These are phyloP conservation scores for Oreochromis niloticus DNA, from an alignment of 2,113 vertebrate genomes.

Conservation along the genomic window DNA sequence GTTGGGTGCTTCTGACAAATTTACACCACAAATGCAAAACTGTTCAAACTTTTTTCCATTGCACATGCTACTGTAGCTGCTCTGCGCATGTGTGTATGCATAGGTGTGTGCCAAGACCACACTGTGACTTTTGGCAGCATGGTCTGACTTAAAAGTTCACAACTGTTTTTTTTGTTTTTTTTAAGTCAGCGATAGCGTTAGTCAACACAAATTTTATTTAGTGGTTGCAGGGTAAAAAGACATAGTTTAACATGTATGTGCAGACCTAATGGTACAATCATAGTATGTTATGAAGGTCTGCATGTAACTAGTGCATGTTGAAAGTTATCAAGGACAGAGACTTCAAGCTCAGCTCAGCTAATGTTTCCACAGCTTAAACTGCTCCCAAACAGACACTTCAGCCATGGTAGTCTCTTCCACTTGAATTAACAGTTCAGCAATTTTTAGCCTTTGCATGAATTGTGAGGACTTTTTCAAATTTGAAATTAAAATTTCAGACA, in stretches of 20 bases:
- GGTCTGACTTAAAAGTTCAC: background rate
- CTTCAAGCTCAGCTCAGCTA: background rate
- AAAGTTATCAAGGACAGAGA: background rate
- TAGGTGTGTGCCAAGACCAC: constrained; percentile 6
- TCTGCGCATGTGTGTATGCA: background rate
- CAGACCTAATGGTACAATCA: background rate
- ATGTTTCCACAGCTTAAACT: background rate
- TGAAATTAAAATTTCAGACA: background rate
- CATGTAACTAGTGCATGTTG: background rate
- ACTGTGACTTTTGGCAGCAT: constrained; percentile 1
- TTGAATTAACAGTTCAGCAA: background rate
- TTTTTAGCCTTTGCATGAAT: background rate
- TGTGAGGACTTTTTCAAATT: background rate
- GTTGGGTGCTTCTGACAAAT: constrained; percentile 18
- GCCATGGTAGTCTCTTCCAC: background rate
- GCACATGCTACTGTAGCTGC: background rate
- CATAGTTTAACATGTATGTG: background rate
- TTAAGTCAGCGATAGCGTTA: background rate
- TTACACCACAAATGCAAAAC: constrained; percentile 3
- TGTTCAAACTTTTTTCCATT: constrained; percentile 6
- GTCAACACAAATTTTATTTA: background rate
- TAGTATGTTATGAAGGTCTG: background rate
- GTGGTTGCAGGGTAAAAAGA: background rate
- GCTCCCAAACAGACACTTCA: background rate
- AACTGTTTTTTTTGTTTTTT: background rate